These are phyloP conservation scores for Trachelipus rathkii DNA, from an alignment of 1,140 invertebrate species.

Conservation along the genomic window DNA sequence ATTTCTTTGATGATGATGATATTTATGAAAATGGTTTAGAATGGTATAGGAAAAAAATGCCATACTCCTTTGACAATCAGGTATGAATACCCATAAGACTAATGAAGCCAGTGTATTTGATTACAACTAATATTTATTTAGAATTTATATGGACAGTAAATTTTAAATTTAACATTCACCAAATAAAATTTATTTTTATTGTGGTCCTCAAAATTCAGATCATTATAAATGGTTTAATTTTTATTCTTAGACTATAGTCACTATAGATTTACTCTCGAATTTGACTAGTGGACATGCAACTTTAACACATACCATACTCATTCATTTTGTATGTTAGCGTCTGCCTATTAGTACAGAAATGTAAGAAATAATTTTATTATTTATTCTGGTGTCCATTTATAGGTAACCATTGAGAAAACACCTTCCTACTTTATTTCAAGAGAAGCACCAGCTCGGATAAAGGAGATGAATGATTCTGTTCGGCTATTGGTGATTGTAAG, in stretches of 20 bases:
- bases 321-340: too few relatives aligned
- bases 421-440: slow-evolving; percentile 89
- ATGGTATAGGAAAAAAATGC: slow-evolving; percentile 68
- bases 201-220: too few relatives aligned
- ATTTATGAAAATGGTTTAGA: slow-evolving; percentile 77
- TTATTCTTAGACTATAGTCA: too few relatives aligned
- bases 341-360: too few relatives aligned
- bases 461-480: slow-evolving; percentile 71
- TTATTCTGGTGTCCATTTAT: too few relatives aligned
- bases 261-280: too few relatives aligned
- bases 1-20: slow-evolving; percentile 56
- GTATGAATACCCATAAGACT: slow-evolving; percentile 30
- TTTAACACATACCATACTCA: too few relatives aligned
- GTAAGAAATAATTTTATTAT: too few relatives aligned
- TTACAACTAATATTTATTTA: neutral
- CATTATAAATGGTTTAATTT: too few relatives aligned
- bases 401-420: slow-evolving; percentile 90
- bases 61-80: slow-evolving; percentile 49
- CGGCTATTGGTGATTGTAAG: slow-evolving; percentile 84
- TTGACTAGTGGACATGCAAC: too few relatives aligned
- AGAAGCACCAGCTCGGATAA: slow-evolving; percentile 73
- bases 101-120: slow-evolving; percentile 18
- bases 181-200: neutral
- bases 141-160: neutral
- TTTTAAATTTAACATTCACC: neutral